Conservation (phyloP, 2,113 vertebrate species). For the western clawed frog (Xenopus tropicalis) region DNA sequence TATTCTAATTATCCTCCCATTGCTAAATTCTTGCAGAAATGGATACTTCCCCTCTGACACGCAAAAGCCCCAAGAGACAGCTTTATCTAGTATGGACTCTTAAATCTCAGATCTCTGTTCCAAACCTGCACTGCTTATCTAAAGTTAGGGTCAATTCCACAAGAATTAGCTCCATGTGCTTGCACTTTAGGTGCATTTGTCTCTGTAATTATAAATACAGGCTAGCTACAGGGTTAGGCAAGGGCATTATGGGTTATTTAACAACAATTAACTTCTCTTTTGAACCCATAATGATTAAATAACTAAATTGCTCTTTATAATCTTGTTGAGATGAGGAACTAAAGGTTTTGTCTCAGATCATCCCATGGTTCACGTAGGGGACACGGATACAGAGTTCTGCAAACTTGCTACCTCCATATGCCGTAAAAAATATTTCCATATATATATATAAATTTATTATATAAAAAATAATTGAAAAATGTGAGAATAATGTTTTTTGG, state of each 20-base stretch:
- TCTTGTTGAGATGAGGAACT: too few species aligned
- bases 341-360: too few species aligned
- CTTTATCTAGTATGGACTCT: slow-evolving; percentile 3
- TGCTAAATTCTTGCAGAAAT: neutral
- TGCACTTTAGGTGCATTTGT: slow-evolving; percentile 6
- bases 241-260: slow-evolving; percentile 20
- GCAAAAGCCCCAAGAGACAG: neutral
- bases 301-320: slow-evolving; percentile 6
- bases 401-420: too few species aligned
- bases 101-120: neutral
- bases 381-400: too few species aligned
- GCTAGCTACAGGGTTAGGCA: neutral
- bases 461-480: too few species aligned
- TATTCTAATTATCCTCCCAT: neutral
- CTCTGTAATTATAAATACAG: slow-evolving; percentile 6
- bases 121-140: slow-evolving; percentile 10
- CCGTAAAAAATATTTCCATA: too few species aligned
- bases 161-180: slow-evolving; percentile 32
- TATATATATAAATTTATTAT: too few species aligned
- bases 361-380: too few species aligned
- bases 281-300: slow-evolving; percentile 19
- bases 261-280: slow-evolving; percentile 26
- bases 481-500: too few species aligned
- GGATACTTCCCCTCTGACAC: neutral
- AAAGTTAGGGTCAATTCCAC: slow-evolving; percentile 12